phyloP scores from a whole-genome alignment of 2,113 vertebrate genomes.

The Hemiprocne comata region DNA sequence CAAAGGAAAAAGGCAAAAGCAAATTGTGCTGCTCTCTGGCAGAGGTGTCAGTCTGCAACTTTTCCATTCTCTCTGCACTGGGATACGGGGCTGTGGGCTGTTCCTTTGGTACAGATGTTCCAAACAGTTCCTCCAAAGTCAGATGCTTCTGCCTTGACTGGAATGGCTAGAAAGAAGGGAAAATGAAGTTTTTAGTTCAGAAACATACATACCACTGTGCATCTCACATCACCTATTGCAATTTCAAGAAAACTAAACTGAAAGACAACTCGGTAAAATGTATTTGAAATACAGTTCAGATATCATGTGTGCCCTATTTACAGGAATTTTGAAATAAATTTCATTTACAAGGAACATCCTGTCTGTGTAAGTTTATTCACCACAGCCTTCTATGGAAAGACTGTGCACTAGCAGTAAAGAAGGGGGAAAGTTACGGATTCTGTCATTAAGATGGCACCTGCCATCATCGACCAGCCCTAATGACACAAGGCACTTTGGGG shows the following conservation, averaged over 20 bases:
- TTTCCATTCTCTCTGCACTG: constrained; percentile 73
- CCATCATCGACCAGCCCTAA: not conserved
- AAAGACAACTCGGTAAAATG: not conserved
- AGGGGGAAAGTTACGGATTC: not conserved
- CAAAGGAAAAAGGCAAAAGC: constrained; percentile 79
- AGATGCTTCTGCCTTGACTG: constrained; percentile 91
- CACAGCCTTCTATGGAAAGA: not conserved
- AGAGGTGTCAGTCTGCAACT: constrained; percentile 66
- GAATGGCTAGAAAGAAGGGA: constrained; percentile 76
- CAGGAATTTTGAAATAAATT: not conserved
- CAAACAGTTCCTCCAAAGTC: constrained; percentile 97
- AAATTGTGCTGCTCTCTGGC: constrained; percentile 78
- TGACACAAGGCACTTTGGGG: not conserved
- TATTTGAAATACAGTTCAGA: not conserved
- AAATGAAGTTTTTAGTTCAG: not conserved
- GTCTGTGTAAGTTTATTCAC: not conserved
- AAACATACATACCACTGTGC: not conserved
- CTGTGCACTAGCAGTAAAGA: not conserved
- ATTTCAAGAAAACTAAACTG: not conserved
- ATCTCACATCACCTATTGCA: not conserved
- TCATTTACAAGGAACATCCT: not conserved
- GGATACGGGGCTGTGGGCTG: constrained; percentile 69
- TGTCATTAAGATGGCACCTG: not conserved
- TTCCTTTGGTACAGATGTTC: constrained; percentile 91
- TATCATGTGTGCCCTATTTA: not conserved